Base-by-base conservation (phyloP, 1,140 invertebrate species). In the Trichonephila clavata region DNA sequence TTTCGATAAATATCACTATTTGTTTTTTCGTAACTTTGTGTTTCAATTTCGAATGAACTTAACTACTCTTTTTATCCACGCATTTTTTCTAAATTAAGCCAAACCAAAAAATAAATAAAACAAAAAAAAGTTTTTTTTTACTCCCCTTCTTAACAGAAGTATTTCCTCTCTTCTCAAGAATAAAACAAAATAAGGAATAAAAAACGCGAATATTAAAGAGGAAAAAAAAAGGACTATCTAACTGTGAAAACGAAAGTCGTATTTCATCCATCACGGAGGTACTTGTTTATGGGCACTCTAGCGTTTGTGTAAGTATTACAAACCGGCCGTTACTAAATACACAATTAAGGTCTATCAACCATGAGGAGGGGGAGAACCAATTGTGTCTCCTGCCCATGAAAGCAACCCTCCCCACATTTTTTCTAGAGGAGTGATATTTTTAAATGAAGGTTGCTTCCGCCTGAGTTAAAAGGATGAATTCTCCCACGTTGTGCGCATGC, bases 401-500 rank as follows among this genome's bases (percentile, higher is more conserved):
- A 50, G 50, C 7, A 50, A 21, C 39, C 21, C n/a, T 20, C 81
- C 81, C 81, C 43, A 57, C 81, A 8, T 21, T 27, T 20, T 32
- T 57, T 10, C 68, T 5, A 2, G 32, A 7, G 68, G 68, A 32
- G 68, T 18, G 81, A 83, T 83, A 57, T n/a, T 50, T 27, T 59
- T 88, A 88, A 60, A 88, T 65, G 86, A 88, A 68, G 86, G 61
- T 68, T 68, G 32, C 61, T 88, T 88, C 86, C 86, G 86, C 18
- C 20, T 61, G 13, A 5, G 61, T 63, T 27, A 10, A 50, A 24
- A 65, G 86, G 86, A 63, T 87, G 63, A 71, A 27, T 68, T 88
- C 63, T 57, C 60, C 86, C 61, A 16, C 27, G 59, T 24, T 32
- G 10, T 63, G 20, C 32, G 20, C 32, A 21, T 18, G 13, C 65